These are phyloP conservation scores for Rafetus swinhoei DNA, from an alignment of 2,113 vertebrate genomes.

Conservation along the genomic window DNA sequence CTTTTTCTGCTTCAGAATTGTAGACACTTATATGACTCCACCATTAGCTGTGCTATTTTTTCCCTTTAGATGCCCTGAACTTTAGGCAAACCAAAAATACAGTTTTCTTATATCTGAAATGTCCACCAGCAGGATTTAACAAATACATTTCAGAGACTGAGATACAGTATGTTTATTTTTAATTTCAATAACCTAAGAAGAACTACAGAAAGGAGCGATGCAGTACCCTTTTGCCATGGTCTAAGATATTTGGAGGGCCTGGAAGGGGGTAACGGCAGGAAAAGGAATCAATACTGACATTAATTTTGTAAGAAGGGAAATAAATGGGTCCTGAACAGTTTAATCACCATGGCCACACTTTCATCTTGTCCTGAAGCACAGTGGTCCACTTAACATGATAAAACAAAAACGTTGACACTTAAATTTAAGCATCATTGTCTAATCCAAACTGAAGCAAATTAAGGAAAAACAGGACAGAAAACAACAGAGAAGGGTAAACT, in stretches of 20 bases:
- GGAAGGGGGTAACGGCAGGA: constrained; percentile 5
- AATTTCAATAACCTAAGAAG: constrained; percentile 77
- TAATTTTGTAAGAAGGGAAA: not conserved
- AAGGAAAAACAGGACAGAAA: constrained; percentile 46
- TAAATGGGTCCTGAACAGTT: constrained; percentile 46
- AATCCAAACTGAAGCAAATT: constrained; percentile 61
- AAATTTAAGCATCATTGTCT: constrained; percentile 64
- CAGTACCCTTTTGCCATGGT: constrained; percentile 80
- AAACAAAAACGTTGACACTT: constrained; percentile 63
- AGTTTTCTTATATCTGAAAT: constrained; percentile 55
- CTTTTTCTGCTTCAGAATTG: constrained; percentile 49
- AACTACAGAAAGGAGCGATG: constrained; percentile 81
- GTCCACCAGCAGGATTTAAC: constrained; percentile 73
- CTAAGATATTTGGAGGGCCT: constrained; percentile 56
- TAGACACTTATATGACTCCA: constrained; percentile 57
- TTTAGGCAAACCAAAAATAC: constrained; percentile 69
- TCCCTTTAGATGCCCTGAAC: constrained; percentile 51
- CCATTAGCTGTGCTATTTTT: constrained; percentile 40
- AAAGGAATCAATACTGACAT: constrained; percentile 48
- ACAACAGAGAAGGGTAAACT: constrained; percentile 18
- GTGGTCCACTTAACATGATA: constrained; percentile 60
- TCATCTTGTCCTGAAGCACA: constrained; percentile 46
- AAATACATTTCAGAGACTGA: constrained; percentile 77
- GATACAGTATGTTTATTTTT: constrained; percentile 79
- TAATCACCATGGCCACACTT: constrained; percentile 22